Percentiles rank a stretch among this genome's conserved stretches.
Conservation (phyloP, 2,888 invertebrate genomes). For the Syritta pipiens region DNA sequence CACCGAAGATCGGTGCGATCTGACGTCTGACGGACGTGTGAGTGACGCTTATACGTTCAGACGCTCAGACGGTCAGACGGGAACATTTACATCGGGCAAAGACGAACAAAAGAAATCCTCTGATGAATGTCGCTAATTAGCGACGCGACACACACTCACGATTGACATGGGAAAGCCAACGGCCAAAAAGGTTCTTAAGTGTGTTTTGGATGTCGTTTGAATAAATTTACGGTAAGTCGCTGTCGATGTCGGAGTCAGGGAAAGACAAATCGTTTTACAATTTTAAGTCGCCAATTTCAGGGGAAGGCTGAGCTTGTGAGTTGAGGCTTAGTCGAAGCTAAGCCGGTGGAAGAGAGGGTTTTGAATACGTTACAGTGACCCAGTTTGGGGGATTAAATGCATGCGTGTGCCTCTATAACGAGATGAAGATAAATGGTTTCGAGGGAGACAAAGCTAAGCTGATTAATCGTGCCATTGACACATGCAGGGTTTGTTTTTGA, state of each 20-base stretch:
- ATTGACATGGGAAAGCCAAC: not conserved
- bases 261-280: not conserved
- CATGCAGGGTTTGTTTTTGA: too few species aligned
- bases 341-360: too few species aligned
- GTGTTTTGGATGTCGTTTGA: not conserved
- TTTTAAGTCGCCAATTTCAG: not conserved
- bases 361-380: too few species aligned
- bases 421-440: too few species aligned
- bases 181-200: not conserved
- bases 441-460: too few species aligned
- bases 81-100: slow-evolving; percentile 2
- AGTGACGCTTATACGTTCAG: too few species aligned
- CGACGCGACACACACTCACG: slow-evolving; percentile 4
- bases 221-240: too few species aligned
- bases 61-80: not conserved
- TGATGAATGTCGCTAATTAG: slow-evolving; percentile 27
- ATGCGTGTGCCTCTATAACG: too few species aligned
- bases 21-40: not conserved
- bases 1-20: not conserved
- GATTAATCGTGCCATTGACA: too few species aligned
- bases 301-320: too few species aligned
- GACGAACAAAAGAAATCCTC: slow-evolving; percentile 2
- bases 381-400: too few species aligned
- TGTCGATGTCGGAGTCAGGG: not conserved
- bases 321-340: too few species aligned